Base-by-base conservation (phyloP, 2,797 vertebrate genomes). In the Gymnothorax javanicus region DNA sequence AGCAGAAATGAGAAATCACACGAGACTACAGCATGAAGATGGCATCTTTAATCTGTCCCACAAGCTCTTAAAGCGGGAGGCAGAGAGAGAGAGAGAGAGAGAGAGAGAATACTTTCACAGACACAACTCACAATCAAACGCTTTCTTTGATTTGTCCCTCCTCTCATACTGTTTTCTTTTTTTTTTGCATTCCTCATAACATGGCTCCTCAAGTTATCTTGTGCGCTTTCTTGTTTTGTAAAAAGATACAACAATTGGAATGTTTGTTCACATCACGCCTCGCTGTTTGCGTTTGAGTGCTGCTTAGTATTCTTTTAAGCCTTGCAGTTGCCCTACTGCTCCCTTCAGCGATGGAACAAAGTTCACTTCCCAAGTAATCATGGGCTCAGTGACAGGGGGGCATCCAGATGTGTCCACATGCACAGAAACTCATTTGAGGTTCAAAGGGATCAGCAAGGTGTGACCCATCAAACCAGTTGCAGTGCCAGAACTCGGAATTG, bases 21-120 rank as follows among this genome's bases (percentile, higher is more conserved):
- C 11, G 52, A 50, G 25, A 58, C 60, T 60, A 43, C 7, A 15
- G n/a, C 27, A 15, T 73, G 43, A 54, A 60, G 71, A 86, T 58
- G 57, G 25, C 27, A 60, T 79, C 69, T 56, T 33, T 60, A 77
- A 59, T 79, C 85, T 86, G 84, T 56, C 86, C 87, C 0, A 54
- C 52, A 57, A 4, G 50, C 62, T 7, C 25, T 83, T 69, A 25
- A 69, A 25, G 64, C 9, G 23, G 82, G 54, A n/a, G 71, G 71
- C 71, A 75, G 71, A 33, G 71, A 75, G 58, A 60, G 27, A 50
- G 11, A 27, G 69, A 15, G 69, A 71, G 69, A 43, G 27, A 73
- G 15, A 27, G 33, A 71, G 69, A 43, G 27, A 73, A 12, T 12
- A 33, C 43, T 7, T 50, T 50, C 73, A 52, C 33, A 77, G 43